Percentiles rank a stretch among this genome's conserved stretches.
These are phyloP conservation scores for Noctua pronuba DNA, from an alignment of 2,888 invertebrate species.

Conservation along the genomic window DNA sequence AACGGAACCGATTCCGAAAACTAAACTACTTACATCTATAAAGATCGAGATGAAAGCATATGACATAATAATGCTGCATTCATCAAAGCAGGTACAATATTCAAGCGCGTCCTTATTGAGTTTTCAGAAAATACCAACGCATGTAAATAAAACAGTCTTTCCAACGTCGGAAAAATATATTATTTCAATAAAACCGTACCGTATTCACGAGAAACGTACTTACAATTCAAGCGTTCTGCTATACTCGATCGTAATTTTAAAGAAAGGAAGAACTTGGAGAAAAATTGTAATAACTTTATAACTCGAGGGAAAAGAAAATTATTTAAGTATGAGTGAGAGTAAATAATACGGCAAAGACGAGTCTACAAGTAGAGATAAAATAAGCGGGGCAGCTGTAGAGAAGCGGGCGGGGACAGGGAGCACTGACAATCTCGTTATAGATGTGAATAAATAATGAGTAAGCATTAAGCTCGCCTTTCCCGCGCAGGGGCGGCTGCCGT, in stretches of 20 bases:
- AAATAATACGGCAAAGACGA: conserved; percentile 72
- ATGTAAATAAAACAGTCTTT: conserved; percentile 75
- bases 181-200: conserved; percentile 72
- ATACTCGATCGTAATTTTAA: conserved; percentile 67
- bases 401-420: conserved; percentile 77
- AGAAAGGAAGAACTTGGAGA: conserved; percentile 74
- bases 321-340: conserved; percentile 79
- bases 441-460: conserved; percentile 90
- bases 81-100: conserved; percentile 39
- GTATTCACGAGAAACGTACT: conserved; percentile 60
- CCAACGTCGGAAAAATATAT: conserved; percentile 69
- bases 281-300: conserved; percentile 81
- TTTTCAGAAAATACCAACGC: conserved; percentile 70
- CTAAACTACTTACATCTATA: background rate
- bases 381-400: conserved; percentile 77
- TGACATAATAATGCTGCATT: conserved; percentile 21
- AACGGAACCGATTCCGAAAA: background rate
- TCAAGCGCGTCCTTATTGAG: conserved; percentile 57
- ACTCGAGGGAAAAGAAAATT: conserved; percentile 80
- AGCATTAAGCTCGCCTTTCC: conserved; percentile 85
- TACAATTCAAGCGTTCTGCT: conserved; percentile 59
- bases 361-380: conserved; percentile 76
- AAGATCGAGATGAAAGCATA: background rate
- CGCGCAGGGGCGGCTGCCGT: conserved; percentile 77
- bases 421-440: conserved; percentile 89